Percentiles rank a stretch among this genome's conserved stretches.
Evolutionary conservation across 2,888 invertebrate genomes (phyloP).

Genomic region (Epirrhoe tristata): DNA sequence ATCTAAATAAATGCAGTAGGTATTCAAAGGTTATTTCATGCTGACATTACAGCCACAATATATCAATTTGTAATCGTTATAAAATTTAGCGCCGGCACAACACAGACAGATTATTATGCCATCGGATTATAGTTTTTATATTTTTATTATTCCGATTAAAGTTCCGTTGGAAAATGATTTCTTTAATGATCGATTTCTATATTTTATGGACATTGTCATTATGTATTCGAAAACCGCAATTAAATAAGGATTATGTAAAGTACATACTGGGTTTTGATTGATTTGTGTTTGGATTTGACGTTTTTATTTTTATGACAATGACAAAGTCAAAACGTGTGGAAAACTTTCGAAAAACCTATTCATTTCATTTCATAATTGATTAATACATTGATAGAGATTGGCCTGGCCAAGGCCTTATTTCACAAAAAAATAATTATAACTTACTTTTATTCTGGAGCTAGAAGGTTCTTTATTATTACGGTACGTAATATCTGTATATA

Average conservation of each 20-base stretch:
- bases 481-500: too few species aligned
- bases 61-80: slow-evolving; percentile 52
- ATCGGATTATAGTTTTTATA: slow-evolving; percentile 34
- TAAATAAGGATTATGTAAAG: slow-evolving; percentile 33
- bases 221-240: slow-evolving; percentile 28
- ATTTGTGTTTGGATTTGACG: slow-evolving; percentile 25
- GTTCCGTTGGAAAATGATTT: slow-evolving; percentile 34
- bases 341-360: slow-evolving; percentile 13
- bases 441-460: too few species aligned
- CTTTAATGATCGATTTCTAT: slow-evolving; percentile 35
- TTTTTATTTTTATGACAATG: slow-evolving; percentile 6
- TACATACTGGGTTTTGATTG: slow-evolving; percentile 32
- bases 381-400: not conserved
- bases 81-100: slow-evolving; percentile 48
- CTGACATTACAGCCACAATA: slow-evolving; percentile 51
- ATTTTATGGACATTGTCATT: slow-evolving; percentile 35
- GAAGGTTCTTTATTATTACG: too few species aligned
- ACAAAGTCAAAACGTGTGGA: slow-evolving; percentile 12
- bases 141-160: slow-evolving; percentile 34
- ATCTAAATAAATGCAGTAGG: not conserved
- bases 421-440: too few species aligned
- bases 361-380: not conserved
- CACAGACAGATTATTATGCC: slow-evolving; percentile 41
- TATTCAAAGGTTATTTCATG: slow-evolving; percentile 10
- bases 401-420: too few species aligned